phyloP scores from a whole-genome alignment of 2,113 vertebrate genomes.

The Copsychus sechellarum region DNA sequence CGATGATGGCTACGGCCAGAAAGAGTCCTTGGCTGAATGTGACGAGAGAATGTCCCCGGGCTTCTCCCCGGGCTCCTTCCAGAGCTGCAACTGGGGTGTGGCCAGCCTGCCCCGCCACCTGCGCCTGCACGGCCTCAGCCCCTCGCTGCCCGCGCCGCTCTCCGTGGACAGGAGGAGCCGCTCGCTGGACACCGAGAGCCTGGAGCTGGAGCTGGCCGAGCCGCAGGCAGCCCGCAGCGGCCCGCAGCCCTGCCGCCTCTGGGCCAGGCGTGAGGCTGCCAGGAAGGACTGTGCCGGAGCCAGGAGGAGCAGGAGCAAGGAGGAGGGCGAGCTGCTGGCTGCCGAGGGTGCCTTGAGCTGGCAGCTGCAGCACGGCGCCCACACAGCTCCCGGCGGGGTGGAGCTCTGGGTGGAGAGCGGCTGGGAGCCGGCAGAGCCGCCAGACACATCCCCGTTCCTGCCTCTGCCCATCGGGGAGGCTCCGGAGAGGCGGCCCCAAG shows the following conservation, averaged over 20 bases:
- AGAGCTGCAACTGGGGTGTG: conserved; percentile 84
- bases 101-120: conserved; percentile 90
- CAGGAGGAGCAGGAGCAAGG: conserved; percentile 43
- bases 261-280: not conserved
- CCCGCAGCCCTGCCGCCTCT: conserved; percentile 31
- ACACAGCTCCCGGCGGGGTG: not conserved
- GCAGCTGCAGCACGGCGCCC: not conserved
- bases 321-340: conserved; percentile 25
- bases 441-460: not conserved
- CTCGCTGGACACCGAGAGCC: conserved; percentile 89
- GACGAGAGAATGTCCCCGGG: conserved; percentile 82
- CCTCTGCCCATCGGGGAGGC: not conserved
- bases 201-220: conserved; percentile 81
- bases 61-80: conserved; percentile 76
- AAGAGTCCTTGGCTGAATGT: conserved; percentile 86
- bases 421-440: not conserved
- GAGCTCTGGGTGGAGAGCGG: conserved; percentile 1
- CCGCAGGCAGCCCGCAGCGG: conserved; percentile 44
- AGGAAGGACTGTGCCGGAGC: conserved; percentile 54
- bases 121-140: conserved; percentile 79
- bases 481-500: not conserved
- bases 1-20: conserved; percentile 85
- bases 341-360: conserved; percentile 42
- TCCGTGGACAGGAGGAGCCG: conserved; percentile 87
- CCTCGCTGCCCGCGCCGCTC: conserved; percentile 78